Evolutionary conservation across 2,797 vertebrate species (phyloP), one percentile per base, ranked within the genome.

Genomic region (Oreochromis mossambicus): DNA sequence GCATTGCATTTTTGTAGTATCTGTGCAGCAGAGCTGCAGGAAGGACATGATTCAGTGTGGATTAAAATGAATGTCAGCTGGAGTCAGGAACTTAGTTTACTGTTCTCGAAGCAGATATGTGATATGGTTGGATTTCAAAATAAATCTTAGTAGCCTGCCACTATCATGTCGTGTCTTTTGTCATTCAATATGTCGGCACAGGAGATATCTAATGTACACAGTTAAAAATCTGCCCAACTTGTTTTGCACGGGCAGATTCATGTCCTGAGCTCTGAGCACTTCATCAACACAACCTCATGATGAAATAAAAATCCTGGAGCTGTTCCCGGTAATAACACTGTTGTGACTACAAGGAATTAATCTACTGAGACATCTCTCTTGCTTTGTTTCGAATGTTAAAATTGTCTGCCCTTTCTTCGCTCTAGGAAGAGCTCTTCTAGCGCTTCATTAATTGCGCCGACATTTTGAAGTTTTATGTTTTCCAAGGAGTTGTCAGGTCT

Each of bases 81-180:
- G 92, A 95, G 91, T 89, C 91, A 79, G 92, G 89, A 91, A 94
- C 90, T 38, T 89, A 91, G 94, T 96, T 96, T 96, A 96, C 91
- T 87, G 91, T 96, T 93, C 93, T 91, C 79, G 85, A 91, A 93
- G 94, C 83, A 84, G 96, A 89, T 89, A 96, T 95, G 88, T 87
- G 95, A 97, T 96, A 95, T 68, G 92, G 87, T 92, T 91, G 89
- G 89, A 92, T 95, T 94, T 94, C 90, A 78, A 92, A 93, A 96
- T 96, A 96, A 96, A 97, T 96, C 95, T 95, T 92, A 61, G 90
- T 89, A 89, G 92, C 93, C 92, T 94, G 95, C 92, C 92, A 92
- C 88, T 91, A 95, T 94, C 92, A 90, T 95, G 94, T 95, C 91
- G 94, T 92, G 91, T 93, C 90, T 92, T 95, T 95, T 87, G 94